These are phyloP conservation scores for Pachymerium ferrugineum DNA, from an alignment of 2,888 invertebrate species.

Conservation along the genomic window DNA sequence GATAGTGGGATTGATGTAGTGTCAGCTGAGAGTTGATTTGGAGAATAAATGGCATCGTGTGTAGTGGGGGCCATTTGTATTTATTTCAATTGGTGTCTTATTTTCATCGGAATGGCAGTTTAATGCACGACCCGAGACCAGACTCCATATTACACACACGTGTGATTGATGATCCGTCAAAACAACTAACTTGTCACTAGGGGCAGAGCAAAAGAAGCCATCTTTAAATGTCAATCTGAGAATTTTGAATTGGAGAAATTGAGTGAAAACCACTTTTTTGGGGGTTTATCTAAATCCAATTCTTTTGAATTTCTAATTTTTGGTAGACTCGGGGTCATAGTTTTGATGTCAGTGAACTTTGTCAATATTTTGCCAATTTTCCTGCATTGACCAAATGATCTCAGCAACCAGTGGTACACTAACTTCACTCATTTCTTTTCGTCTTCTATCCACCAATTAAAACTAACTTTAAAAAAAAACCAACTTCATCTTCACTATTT, in stretches of 20 bases:
- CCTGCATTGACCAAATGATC: no score
- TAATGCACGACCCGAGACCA: constrained; percentile 13
- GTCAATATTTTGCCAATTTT: no score
- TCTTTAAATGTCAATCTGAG: background rate
- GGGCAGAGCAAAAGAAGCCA: background rate
- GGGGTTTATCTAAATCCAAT: no score
- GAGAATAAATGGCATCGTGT: background rate
- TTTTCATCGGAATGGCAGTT: constrained; percentile 13
- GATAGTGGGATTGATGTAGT: background rate
- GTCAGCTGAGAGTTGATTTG: background rate
- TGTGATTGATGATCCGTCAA: constrained; percentile 2
- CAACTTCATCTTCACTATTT: background rate
- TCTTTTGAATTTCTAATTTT: no score
- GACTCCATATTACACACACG: constrained; percentile 2
- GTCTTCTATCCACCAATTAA: no score
- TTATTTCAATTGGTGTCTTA: constrained; percentile 13
- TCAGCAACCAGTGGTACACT: no score
- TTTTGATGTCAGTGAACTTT: no score
- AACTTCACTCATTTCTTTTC: no score
- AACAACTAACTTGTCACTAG: constrained; percentile 3
- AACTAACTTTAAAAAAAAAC: background rate
- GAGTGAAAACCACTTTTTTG: no score
- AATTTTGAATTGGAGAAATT: background rate
- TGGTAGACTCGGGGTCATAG: no score
- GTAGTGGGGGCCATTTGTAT: background rate